Evolutionary conservation across 1,140 invertebrate species (phyloP).

Genomic region (Lepidurus packardi): DNA sequence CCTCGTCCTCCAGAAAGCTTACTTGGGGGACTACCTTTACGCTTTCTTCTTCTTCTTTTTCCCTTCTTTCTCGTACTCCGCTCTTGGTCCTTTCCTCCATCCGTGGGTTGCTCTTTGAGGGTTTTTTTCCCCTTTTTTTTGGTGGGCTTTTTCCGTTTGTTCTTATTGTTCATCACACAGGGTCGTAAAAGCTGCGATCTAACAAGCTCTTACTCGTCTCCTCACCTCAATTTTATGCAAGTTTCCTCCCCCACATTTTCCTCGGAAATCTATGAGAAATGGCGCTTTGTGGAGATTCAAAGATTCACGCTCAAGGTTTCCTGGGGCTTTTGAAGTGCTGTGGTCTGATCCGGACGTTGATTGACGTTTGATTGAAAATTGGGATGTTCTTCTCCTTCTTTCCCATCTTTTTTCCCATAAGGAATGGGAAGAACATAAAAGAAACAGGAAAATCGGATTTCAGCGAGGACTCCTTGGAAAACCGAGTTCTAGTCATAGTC

Average conservation of each 20-base stretch:
- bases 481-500: not conserved
- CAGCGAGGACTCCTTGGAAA: not conserved
- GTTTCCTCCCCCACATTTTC: not conserved
- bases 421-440: not conserved
- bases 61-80: constrained; percentile 1
- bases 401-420: not conserved
- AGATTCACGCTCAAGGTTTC: not conserved
- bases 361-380: constrained; percentile 19
- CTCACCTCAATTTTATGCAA: not conserved
- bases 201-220: not conserved
- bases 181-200: not conserved
- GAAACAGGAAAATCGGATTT: not conserved
- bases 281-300: not conserved
- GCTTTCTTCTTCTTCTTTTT: constrained; percentile 25
- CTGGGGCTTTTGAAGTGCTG: constrained; percentile 4
- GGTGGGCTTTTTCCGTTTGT: not conserved
- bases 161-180: constrained; percentile 6
- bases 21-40: not conserved
- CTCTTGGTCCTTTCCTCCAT: not conserved
- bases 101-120: not conserved
- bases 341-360: constrained; percentile 8
- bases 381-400: not conserved
- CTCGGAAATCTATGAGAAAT: not conserved
- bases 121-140: not conserved
- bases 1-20: constrained; percentile 5